Evolutionary conservation across 1,140 invertebrate genomes (phyloP).

Genomic region (Magallana ariakensis): DNA sequence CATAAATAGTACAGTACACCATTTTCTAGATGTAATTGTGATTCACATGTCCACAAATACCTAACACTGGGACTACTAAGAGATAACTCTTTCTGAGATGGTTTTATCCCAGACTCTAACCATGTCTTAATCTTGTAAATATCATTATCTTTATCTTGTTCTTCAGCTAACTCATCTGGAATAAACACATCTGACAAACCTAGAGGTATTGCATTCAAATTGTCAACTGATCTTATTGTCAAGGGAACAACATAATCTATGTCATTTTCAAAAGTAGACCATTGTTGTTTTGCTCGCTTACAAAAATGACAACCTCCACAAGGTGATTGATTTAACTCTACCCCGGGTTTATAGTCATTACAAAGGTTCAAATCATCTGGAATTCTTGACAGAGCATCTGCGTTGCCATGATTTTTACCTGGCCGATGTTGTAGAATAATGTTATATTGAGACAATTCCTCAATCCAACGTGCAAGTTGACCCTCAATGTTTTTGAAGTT

Average conservation of each 20-base stretch:
- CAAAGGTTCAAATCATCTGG: slow-evolving; percentile 4
- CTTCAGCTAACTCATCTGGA: background rate
- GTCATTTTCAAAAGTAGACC: slow-evolving; percentile 44
- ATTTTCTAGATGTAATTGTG: slow-evolving; percentile 35
- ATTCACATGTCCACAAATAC: slow-evolving; percentile 14
- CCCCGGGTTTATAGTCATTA: background rate
- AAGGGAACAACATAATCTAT: slow-evolving; percentile 46
- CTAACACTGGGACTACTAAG: background rate
- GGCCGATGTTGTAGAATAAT: slow-evolving; percentile 55
- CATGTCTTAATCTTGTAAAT: background rate
- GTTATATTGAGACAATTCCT: slow-evolving; percentile 48
- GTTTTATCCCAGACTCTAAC: background rate
- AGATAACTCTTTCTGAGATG: background rate
- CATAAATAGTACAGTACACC: slow-evolving; percentile 40
- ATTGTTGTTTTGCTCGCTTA: slow-evolving; percentile 26
- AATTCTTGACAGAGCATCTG: slow-evolving; percentile 62
- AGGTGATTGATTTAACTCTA: background rate
- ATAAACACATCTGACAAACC: background rate
- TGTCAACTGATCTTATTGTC: slow-evolving; percentile 6
- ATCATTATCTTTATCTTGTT: background rate
- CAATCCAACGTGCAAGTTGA: slow-evolving; percentile 66
- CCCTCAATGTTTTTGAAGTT: slow-evolving; percentile 60
- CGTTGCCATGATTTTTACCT: slow-evolving; percentile 62
- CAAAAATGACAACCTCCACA: slow-evolving; percentile 41
- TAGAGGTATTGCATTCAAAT: background rate